These are phyloP conservation scores for Boleophthalmus pectinirostris DNA, from an alignment of 2,113 vertebrate genomes.

Conservation along the genomic window DNA sequence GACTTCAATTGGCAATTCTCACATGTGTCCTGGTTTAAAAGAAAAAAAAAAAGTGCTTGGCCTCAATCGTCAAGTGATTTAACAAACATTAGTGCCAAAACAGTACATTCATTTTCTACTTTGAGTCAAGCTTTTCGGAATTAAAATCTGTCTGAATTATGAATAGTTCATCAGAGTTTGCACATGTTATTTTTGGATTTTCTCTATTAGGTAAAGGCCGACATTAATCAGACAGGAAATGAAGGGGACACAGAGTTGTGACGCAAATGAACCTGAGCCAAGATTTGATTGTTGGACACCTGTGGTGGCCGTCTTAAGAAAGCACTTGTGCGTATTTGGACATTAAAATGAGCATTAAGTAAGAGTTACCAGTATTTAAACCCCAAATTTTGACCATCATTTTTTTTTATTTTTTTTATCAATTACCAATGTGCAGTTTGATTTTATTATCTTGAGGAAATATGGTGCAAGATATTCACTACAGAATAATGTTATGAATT, in stretches of 20 bases:
- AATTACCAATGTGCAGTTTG: too few species aligned
- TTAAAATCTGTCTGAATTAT: not conserved
- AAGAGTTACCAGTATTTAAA: not conserved
- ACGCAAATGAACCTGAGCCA: constrained; percentile 7
- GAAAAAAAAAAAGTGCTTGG: not conserved
- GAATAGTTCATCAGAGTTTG: not conserved
- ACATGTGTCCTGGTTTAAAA: not conserved
- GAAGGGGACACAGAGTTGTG: constrained; percentile 1
- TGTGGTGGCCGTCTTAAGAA: not conserved
- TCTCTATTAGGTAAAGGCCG: constrained; percentile 2
- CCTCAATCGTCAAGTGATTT: not conserved
- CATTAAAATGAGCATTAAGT: not conserved
- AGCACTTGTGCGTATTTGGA: not conserved
- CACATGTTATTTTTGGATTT: constrained; percentile 1
- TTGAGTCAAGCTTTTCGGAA: not conserved
- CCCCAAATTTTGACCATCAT: too few species aligned
- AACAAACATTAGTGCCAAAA: not conserved
- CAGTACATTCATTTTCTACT: not conserved
- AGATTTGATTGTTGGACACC: not conserved
- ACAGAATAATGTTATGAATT: too few species aligned
- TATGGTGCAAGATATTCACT: too few species aligned
- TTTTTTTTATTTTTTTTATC: too few species aligned
- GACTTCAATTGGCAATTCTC: not conserved
- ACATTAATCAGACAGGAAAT: constrained; percentile 10
- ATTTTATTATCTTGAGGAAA: not conserved